Conservation (phyloP, 2,888 invertebrate species). For the Glyphotaelius pellucidus region DNA sequence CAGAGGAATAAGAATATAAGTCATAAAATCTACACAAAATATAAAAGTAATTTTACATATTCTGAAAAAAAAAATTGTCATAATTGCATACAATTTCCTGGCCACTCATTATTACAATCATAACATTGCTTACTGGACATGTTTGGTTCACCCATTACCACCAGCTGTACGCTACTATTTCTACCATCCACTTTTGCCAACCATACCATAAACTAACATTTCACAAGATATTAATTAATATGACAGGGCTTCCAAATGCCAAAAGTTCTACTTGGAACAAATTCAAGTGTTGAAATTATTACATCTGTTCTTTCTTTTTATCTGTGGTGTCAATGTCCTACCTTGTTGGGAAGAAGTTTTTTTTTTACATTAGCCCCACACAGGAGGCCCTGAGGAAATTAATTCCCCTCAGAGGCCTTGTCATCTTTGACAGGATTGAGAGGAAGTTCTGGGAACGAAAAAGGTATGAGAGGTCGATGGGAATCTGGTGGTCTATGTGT, state of each 20-base stretch:
- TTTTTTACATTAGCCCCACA: too few species aligned
- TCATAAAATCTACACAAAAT: background rate
- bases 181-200: background rate
- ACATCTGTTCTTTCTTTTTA: too few species aligned
- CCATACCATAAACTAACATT: background rate
- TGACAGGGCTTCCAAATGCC: background rate
- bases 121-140: background rate
- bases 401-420: too few species aligned
- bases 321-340: too few species aligned
- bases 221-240: background rate
- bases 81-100: background rate
- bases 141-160: background rate
- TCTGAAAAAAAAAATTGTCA: background rate
- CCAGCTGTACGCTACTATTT: background rate
- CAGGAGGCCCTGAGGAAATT: too few species aligned
- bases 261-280: background rate
- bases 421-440: too few species aligned
- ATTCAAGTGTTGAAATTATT: too few species aligned
- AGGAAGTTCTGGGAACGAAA: too few species aligned
- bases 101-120: background rate
- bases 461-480: too few species aligned
- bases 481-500: too few species aligned
- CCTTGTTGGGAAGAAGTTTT: too few species aligned
- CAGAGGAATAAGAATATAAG: background rate
- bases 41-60: background rate